Evolutionary conservation across 2,113 vertebrate species (phyloP).

Genomic region (Pithys albifrons): DNA sequence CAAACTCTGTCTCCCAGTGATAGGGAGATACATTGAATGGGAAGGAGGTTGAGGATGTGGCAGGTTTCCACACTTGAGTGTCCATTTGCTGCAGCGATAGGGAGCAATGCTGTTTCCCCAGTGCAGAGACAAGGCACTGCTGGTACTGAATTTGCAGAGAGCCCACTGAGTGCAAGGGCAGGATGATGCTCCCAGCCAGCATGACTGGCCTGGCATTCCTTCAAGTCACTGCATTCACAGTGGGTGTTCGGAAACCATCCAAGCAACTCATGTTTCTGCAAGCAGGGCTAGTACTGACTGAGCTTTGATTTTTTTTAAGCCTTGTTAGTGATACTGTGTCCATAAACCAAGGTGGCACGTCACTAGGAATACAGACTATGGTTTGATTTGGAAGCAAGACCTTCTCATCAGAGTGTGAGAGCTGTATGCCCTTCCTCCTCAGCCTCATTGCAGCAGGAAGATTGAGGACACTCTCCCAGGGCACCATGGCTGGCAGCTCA

Average conservation of each 20-base stretch:
- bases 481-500: rapidly evolving
- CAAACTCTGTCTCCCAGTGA: not conserved
- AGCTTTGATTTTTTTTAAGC: not conserved
- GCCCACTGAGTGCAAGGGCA: not conserved
- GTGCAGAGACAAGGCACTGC: not conserved
- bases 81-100: not conserved
- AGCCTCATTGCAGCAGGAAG: not conserved
- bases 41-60: not conserved
- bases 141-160: not conserved
- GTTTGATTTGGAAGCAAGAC: not conserved
- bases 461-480: not conserved
- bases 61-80: not conserved
- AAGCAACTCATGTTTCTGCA: not conserved
- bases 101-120: not conserved
- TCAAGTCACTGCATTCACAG: not conserved
- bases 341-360: not conserved
- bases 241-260: not conserved
- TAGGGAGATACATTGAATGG: rapidly evolving
- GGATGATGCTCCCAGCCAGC: not conserved
- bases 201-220: not conserved
- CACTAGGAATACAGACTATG: not conserved
- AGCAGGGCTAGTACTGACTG: not conserved
- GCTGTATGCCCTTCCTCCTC: not conserved
- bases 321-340: not conserved
- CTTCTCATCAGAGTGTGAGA: not conserved